phyloP scores from a whole-genome alignment of 2,888 invertebrate genomes.

The Drosophila picticornis region DNA sequence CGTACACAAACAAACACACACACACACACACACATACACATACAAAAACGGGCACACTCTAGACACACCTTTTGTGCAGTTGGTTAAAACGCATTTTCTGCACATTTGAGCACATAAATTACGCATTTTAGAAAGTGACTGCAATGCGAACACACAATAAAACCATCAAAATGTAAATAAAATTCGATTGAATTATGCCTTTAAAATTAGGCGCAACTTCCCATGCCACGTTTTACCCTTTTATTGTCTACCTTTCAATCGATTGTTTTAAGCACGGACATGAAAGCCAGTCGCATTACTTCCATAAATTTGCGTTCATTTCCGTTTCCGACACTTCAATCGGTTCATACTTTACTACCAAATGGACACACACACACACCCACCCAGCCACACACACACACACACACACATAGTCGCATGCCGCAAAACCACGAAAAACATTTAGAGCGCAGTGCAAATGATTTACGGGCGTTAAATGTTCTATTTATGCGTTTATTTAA shows the following conservation, averaged over 20 bases:
- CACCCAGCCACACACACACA: neutral
- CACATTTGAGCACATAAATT: conserved; percentile 71
- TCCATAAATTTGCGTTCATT: conserved; percentile 78
- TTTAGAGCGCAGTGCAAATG: conserved; percentile 71
- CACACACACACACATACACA: neutral
- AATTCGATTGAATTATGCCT: conserved; percentile 62
- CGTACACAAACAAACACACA: conserved; percentile 15
- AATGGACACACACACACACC: conserved; percentile 15
- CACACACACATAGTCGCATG: neutral
- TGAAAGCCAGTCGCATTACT: conserved; percentile 66
- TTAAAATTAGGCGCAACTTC: conserved; percentile 47
- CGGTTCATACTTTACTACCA: conserved; percentile 36
- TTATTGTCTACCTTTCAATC: conserved; percentile 21
- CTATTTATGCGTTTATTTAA: conserved; percentile 80
- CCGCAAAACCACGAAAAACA: conserved; percentile 57
- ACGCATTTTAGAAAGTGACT: conserved; percentile 49
- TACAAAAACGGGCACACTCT: neutral
- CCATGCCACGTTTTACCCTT: neutral
- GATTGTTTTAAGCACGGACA: conserved; percentile 55
- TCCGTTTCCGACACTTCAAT: conserved; percentile 76
- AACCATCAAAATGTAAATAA: conserved; percentile 55
- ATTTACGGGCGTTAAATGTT: conserved; percentile 77
- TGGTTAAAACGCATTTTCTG: conserved; percentile 74
- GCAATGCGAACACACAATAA: conserved; percentile 57
- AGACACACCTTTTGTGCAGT: conserved; percentile 59